Conservation (phyloP, 2,888 invertebrate genomes). For the Agrochola litura region DNA sequence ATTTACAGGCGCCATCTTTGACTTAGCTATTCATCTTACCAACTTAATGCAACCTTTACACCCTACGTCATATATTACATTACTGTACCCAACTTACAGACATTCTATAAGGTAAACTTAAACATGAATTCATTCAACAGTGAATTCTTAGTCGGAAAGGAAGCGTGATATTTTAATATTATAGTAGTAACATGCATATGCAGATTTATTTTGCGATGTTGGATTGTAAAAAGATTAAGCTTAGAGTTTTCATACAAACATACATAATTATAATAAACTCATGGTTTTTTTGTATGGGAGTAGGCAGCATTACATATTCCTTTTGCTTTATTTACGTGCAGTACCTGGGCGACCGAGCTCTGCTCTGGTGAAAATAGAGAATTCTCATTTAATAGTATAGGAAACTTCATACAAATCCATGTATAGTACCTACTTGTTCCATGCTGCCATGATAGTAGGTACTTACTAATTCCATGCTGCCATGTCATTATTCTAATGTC, state of each 20-base stretch:
- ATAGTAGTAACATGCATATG: neutral
- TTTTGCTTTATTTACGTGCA: neutral
- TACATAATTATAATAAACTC: neutral
- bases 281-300: neutral
- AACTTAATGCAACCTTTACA: slow-evolving; percentile 54
- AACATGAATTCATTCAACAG: too few relatives aligned
- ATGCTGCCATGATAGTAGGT: too few relatives aligned
- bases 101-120: neutral
- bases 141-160: neutral
- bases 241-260: neutral
- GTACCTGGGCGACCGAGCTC: too few relatives aligned
- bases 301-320: neutral
- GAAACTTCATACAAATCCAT: neutral
- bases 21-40: slow-evolving; percentile 44
- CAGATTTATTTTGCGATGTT: neutral
- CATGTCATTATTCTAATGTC: too few relatives aligned
- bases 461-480: too few relatives aligned
- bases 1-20: slow-evolving; percentile 35
- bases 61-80: slow-evolving; percentile 24
- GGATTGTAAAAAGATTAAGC: neutral
- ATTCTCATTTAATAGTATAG: too few relatives aligned
- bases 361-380: too few relatives aligned
- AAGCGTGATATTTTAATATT: slow-evolving; percentile 18
- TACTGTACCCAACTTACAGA: slow-evolving; percentile 7
- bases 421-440: too few relatives aligned